Evolutionary conservation across 2,888 invertebrate genomes (phyloP), one percentile per base, ranked within the genome.

Genomic region (Agrochola lychnidis): DNA sequence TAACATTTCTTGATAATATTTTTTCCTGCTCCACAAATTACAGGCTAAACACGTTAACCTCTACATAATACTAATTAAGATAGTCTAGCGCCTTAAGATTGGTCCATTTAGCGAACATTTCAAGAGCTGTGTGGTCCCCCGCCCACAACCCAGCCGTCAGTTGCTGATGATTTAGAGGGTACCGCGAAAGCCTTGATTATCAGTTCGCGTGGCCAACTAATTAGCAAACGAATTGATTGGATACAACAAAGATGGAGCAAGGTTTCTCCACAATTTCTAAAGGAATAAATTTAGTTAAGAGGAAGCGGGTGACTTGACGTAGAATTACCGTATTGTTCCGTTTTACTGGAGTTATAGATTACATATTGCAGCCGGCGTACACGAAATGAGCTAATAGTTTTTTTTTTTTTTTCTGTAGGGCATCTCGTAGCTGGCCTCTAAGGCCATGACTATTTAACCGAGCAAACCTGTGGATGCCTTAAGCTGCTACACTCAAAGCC

Each of bases 51-150:
- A 56, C 42, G 59, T 70, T 56, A 70, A 12, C 36, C 48, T 73
- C 74, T 73, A 82, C 74, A 85, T 74, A 79, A 70, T 72, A 66
- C 62, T 73, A 70, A 86, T 87, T 76, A 78, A 78, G 84, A 72
- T 67, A 79, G 73, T 71, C 70, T 70, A 69, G 68, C 72, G 78
- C 76, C n/a, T 36, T 63, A 69, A 53, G 62, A 74, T 64, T 77
- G 76, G 64, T 75, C 72, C 66, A 36, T 36, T 85, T 77, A 81
- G 67, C 75, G 61, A 68, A 62, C 61, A 69, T 69, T 85, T 76
- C 70, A n/a, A 75, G 64, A 78, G 62, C 78, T 88, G 88, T 88
- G 88, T 88, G 88, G 87, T 87, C 86, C n/a, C 70, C 82, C 87
- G 84, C 84, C 84, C 83, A 79, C 85, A 67, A 80, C 0, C 70